Conservation (phyloP, 2,797 vertebrate genomes). For the Choloepus didactylus region DNA sequence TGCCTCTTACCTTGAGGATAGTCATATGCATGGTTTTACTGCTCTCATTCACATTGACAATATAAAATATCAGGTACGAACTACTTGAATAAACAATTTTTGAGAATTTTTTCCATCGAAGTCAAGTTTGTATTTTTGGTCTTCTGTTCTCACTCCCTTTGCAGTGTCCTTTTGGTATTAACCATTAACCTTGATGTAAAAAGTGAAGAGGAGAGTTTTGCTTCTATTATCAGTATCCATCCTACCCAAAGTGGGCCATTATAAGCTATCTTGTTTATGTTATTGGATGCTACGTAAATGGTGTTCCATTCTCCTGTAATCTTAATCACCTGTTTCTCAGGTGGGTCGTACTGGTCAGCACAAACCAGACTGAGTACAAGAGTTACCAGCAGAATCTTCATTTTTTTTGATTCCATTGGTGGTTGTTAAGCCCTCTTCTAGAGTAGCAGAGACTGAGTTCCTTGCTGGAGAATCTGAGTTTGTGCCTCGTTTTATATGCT, state of each 20-base stretch:
- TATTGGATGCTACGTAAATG: rapidly evolving
- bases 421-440: not conserved
- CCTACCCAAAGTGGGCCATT: not conserved
- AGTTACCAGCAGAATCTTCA: not conserved
- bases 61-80: too few species aligned
- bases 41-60: too few species aligned
- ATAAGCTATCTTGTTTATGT: rapidly evolving
- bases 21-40: too few species aligned
- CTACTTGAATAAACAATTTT: too few species aligned
- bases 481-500: not conserved
- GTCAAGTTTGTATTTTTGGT: rapidly evolving
- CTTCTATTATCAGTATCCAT: rapidly evolving
- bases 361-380: not conserved
- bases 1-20: too few species aligned
- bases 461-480: not conserved
- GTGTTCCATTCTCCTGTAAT: not conserved
- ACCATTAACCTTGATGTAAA: not conserved
- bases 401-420: too few species aligned
- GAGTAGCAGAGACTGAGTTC: rapidly evolving
- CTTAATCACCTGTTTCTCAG: not conserved
- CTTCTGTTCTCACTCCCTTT: not conserved
- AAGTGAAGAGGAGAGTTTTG: rapidly evolving
- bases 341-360: too few species aligned
- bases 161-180: rapidly evolving
- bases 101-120: too few species aligned